phyloP scores from a whole-genome alignment of 2,113 vertebrate species.

The Ascaphus truei region DNA sequence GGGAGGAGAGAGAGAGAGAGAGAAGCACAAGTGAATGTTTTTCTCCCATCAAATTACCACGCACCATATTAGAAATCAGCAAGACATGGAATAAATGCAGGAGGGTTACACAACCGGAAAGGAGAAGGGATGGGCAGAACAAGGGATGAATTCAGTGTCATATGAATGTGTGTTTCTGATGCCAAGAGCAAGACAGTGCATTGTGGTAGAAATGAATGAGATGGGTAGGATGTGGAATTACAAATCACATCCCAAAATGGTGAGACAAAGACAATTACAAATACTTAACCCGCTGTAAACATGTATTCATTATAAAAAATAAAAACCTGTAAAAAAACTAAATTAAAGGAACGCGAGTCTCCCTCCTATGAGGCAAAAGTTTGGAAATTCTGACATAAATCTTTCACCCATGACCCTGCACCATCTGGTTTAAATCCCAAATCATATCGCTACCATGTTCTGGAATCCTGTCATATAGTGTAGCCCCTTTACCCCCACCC shows the following conservation, averaged over 20 bases:
- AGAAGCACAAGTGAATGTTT: constrained; percentile 23
- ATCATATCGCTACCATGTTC: no score
- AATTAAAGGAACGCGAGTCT: no score
- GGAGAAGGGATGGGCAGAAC: not conserved
- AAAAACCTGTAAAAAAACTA: no score
- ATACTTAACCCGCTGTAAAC: not conserved
- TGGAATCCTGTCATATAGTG: no score
- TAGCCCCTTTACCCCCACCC: no score
- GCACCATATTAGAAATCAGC: constrained; percentile 23
- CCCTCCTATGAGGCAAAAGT: no score
- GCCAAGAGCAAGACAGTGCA: not conserved
- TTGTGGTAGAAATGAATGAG: not conserved
- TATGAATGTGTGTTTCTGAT: not conserved
- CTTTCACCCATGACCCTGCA: no score
- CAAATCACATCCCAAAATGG: not conserved
- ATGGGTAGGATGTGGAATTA: not conserved
- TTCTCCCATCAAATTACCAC: constrained; percentile 28
- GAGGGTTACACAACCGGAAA: constrained; percentile 4
- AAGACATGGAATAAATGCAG: not conserved
- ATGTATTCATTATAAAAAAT: no score
- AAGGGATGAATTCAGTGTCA: no score
- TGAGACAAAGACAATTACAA: not conserved
- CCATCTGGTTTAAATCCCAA: no score
- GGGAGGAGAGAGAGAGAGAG: constrained; percentile 1
- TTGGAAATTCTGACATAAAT: no score